Evolutionary conservation across 2,888 invertebrate species (phyloP), one percentile per base, ranked within the genome.

Genomic region (Crematogaster levior): DNA sequence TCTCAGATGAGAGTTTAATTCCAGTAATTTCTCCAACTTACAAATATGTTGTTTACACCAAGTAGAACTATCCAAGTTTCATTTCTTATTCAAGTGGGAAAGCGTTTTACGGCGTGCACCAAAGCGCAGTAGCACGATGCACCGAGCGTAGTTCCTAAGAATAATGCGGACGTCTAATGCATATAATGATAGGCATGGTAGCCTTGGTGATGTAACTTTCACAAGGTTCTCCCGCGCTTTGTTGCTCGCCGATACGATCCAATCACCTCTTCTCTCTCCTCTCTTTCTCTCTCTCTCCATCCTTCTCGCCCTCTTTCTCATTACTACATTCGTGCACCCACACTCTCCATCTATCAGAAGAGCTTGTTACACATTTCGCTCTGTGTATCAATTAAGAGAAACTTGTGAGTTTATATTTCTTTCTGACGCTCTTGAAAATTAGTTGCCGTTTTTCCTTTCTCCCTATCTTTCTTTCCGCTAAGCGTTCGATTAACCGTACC

Each of bases 141-240:
- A 86, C 75, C 88, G 88, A 89, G 90, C 90, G 89, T 90, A 90
- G 90, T 91, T 91, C 91, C 90, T 88, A 91, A 90, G 91, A 91
- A 90, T 90, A 91, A 89, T 88, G 85, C 81, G 85, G 82, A 86
- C 89, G 84, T 88, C 89, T 88, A 89, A 88, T 88, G 84, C 88
- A 89, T 87, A 82, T 90, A 91, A 90, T 88, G 89, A 91, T 90
- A 88, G 88, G 73, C 80, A 43, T 61, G 81, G 82, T 89, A 92
- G 92, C 93, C 93, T 93, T 91, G 92, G 87, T 93, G 92, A 93
- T 92, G 92, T 92, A 93, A 93, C 93, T 91, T 91, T 93, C 91
- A 89, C 93, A 92, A 93, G 92, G 93, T 93, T 93, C 90, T 89
- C 84, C 84, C 84, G 86, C 86, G 88, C 90, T 88, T 91, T 87